phyloP scores from a whole-genome alignment of 2,888 invertebrate species.

The Aplocera efformata region DNA sequence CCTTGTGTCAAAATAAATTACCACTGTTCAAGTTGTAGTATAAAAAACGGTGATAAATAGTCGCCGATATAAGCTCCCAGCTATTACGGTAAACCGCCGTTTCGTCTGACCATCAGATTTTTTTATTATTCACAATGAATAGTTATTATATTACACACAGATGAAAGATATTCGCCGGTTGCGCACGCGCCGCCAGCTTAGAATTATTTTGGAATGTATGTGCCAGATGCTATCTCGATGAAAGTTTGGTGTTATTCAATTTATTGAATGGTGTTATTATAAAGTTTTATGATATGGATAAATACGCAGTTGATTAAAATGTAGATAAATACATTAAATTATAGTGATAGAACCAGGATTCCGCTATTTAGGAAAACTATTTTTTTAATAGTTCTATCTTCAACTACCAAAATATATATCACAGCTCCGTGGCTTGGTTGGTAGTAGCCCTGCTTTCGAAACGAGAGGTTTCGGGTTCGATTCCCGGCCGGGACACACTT shows the following conservation, averaged over 20 bases:
- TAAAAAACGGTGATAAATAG: constrained; percentile 50
- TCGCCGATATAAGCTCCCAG: constrained; percentile 52
- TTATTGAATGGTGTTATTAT: constrained; percentile 31
- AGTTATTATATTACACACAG: constrained; percentile 62
- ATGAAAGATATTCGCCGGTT: constrained; percentile 53
- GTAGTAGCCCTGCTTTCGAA: too few species aligned
- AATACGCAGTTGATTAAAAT: constrained; percentile 9
- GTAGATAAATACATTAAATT: constrained; percentile 9
- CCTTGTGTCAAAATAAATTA: too few species aligned
- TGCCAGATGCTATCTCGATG: constrained; percentile 46
- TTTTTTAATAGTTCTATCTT: too few species aligned
- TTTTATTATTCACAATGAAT: constrained; percentile 61
- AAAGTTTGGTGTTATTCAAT: constrained; percentile 48
- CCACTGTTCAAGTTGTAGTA: constrained; percentile 29
- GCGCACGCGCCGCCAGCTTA: constrained; percentile 50
- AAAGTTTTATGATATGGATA: constrained; percentile 20
- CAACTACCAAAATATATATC: too few species aligned
- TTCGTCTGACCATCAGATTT: constrained; percentile 49
- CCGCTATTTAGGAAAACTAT: too few species aligned
- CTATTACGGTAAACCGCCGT: constrained; percentile 58
- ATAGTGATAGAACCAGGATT: too few species aligned
- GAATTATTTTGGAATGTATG: constrained; percentile 54
- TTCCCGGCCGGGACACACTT: too few species aligned
- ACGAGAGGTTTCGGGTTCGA: too few species aligned
- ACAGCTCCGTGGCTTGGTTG: too few species aligned